Evolutionary conservation across 2,888 invertebrate species (phyloP).

Genomic region (Melanchra persicariae): DNA sequence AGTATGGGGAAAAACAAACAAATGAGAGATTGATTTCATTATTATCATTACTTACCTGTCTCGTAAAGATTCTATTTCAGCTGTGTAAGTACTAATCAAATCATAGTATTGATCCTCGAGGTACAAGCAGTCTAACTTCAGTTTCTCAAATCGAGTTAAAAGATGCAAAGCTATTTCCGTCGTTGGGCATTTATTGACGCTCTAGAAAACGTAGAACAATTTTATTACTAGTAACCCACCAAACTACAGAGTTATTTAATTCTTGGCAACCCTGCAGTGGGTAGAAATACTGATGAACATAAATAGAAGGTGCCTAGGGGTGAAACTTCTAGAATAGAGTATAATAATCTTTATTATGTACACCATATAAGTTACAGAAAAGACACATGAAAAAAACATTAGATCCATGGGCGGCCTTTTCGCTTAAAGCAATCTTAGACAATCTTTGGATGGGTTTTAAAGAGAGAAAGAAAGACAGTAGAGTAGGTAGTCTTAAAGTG

Average conservation of each 20-base stretch:
- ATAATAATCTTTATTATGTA: too few species aligned
- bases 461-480: too few species aligned
- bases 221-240: neutral
- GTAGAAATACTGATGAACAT: neutral
- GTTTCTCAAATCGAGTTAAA: constrained; percentile 92
- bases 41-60: constrained; percentile 86
- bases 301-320: neutral
- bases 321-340: neutral
- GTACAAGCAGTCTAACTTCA: constrained; percentile 93
- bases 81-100: constrained; percentile 92
- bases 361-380: too few species aligned
- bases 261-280: neutral
- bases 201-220: constrained; percentile 70
- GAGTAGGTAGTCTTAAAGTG: too few species aligned
- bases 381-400: too few species aligned
- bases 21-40: neutral
- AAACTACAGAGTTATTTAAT: neutral
- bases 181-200: constrained; percentile 87
- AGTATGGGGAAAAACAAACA: neutral
- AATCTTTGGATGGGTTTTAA: too few species aligned
- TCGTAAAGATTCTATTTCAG: constrained; percentile 93
- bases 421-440: too few species aligned
- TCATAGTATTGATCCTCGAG: constrained; percentile 94
- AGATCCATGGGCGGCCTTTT: too few species aligned
- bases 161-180: constrained; percentile 89